A percentile compares a stretch with the other conserved stretches of the same genome.
Conservation (phyloP, 2,888 invertebrate species). For the Thelaira solivaga region DNA sequence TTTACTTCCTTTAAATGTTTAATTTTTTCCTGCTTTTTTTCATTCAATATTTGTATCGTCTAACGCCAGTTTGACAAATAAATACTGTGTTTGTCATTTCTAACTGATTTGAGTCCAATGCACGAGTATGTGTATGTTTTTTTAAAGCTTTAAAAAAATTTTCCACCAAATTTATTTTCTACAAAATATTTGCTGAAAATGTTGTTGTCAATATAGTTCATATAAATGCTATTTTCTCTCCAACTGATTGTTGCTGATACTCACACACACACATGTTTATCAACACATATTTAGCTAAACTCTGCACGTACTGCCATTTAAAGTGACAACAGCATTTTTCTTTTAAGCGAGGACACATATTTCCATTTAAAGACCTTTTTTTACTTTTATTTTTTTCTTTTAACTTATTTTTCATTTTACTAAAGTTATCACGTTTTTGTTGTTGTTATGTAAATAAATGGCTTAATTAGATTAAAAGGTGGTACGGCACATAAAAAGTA, state of each 20-base stretch:
- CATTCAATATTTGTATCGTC: no score
- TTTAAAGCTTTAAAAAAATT: not conserved
- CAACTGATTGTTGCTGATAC: not conserved
- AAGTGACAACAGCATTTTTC: constrained; percentile 18
- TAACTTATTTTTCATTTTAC: not conserved
- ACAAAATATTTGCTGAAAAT: no score
- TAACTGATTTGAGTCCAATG: no score
- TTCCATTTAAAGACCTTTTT: constrained; percentile 15
- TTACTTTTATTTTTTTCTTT: not conserved
- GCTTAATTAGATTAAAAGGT: constrained; percentile 40
- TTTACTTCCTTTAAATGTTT: no score
- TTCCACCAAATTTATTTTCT: not conserved
- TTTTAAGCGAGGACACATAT: not conserved
- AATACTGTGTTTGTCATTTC: no score
- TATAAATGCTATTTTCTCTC: not conserved
- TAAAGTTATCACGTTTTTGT: constrained; percentile 24
- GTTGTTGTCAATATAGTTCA: not conserved
- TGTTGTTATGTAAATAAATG: constrained; percentile 30
- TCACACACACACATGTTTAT: not conserved
- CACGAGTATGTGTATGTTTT: no score
- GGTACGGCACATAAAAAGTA: not conserved
- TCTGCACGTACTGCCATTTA: constrained; percentile 35
- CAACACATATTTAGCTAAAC: not conserved
- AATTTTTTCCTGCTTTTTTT: no score
- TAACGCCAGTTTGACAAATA: no score